Base-by-base conservation (phyloP, 2,113 vertebrate species). In the Mixornis gularis region DNA sequence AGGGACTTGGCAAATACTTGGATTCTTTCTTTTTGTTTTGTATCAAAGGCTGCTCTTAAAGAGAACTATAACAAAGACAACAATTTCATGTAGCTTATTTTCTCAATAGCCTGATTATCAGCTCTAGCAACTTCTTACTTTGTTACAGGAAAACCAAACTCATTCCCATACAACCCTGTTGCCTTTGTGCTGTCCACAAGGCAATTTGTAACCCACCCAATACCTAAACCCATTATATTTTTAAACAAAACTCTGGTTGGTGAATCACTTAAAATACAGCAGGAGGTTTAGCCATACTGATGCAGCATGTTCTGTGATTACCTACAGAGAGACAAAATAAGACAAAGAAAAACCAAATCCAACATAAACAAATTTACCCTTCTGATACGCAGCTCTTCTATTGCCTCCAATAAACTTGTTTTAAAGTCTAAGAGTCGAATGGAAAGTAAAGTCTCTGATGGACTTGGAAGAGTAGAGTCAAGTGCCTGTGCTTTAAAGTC, bases 311-410 rank as follows among this genome's bases (percentile, higher is more conserved):
- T 43, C 36, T 53, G 1, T 25, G 17, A 53, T 58, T 59, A 51
- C 12, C 5, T 12, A 51, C 13, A 38, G 29, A 53, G 64, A 76
- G 51, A 87, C 8, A 65, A 81, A 88, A 66, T 25, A 89, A 78
- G n/a, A 71, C 51, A 83, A 83, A 66, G n/a, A 70, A 79, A 58
- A 14, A 38, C 12, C 66, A 40, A 59, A 70, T 46, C 7, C 4
- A 91, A 53, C 6, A 76, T 53, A 77, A 94, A 78, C 9, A 71
- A 19, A 34, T 94, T 87, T 98, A 99, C 99, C 98, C 98, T 98
- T 93, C 97, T 97, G 81, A 99, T 98, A 46, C 98, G 98, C 82
- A 99, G 97, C 85, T 99, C 99, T 96, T 99, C 98, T 24, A 99
- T 79, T 51, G 97, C 97, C 86, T 99, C 98, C 34, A 99, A 84